Conservation (phyloP, 2,113 vertebrate genomes). For the Hemiprocne comata region DNA sequence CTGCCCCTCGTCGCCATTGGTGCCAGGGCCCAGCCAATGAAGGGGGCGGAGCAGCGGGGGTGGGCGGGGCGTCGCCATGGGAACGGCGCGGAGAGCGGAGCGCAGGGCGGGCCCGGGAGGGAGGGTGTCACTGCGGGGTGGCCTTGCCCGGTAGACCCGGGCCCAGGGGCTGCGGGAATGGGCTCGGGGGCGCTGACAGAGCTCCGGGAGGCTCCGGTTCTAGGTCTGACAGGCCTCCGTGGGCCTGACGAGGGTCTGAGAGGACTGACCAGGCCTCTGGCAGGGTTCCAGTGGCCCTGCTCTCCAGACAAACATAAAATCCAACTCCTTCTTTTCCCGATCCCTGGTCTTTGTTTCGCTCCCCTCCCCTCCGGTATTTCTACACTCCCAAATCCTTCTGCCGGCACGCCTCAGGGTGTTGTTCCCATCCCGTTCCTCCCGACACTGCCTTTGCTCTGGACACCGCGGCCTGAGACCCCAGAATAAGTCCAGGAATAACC, state of each 20-base stretch:
- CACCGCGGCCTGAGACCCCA: background rate
- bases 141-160: no score
- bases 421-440: no score
- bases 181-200: no score
- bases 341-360: no score
- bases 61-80: background rate
- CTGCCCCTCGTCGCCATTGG: background rate
- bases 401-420: background rate
- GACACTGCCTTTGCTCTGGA: background rate
- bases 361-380: background rate
- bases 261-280: no score
- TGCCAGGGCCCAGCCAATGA: background rate
- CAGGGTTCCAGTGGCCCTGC: no score
- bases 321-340: background rate
- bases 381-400: background rate
- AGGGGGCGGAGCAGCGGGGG: rapidly evolving
- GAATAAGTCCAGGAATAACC: no score
- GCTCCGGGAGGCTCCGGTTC: background rate
- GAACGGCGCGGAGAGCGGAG: no score
- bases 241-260: background rate
- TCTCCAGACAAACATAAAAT: no score
- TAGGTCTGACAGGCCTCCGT: background rate
- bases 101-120: background rate
- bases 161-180: background rate
- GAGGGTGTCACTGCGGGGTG: no score